Conservation (phyloP, 2,113 vertebrate genomes). For the Hypomesus transpacificus region DNA sequence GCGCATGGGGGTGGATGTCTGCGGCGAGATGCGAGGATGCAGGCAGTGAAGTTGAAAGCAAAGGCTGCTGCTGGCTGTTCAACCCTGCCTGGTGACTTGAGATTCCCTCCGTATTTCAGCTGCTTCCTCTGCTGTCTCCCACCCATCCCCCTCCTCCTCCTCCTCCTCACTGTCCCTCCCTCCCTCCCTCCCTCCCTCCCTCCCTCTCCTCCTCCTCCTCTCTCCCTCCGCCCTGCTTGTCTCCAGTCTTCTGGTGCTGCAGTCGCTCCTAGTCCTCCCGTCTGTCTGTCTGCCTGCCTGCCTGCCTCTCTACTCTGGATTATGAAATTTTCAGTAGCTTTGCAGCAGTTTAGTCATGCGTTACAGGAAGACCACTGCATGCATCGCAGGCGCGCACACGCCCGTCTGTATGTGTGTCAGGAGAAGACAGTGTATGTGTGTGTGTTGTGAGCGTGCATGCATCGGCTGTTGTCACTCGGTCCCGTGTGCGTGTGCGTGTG, state of each 20-base stretch:
- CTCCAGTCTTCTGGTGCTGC: slow-evolving; percentile 53
- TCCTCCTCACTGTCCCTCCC: slow-evolving; percentile 10
- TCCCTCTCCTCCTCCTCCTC: slow-evolving; percentile 5
- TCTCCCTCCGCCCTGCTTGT: slow-evolving; percentile 43
- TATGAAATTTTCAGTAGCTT: slow-evolving; percentile 75
- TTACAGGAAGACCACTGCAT: slow-evolving; percentile 49
- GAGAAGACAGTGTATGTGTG: slow-evolving; percentile 4
- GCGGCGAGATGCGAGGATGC: too few species aligned
- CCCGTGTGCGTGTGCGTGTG: slow-evolving; percentile 12
- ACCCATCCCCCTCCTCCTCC: slow-evolving; percentile 21
- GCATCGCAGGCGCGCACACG: slow-evolving; percentile 18
- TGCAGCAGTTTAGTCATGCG: slow-evolving; percentile 65
- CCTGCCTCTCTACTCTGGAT: slow-evolving; percentile 46
- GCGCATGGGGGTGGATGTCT: too few species aligned
- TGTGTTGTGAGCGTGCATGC: slow-evolving; percentile 1
- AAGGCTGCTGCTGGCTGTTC: too few species aligned
- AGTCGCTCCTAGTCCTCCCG: slow-evolving; percentile 47
- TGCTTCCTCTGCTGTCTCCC: slow-evolving; percentile 17
- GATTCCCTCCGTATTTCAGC: neutral
- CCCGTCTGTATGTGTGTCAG: neutral
- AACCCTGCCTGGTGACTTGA: too few species aligned
- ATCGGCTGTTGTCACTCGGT: slow-evolving; percentile 4
- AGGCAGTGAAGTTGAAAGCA: too few species aligned
- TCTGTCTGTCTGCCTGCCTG: slow-evolving; percentile 9
- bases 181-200: neutral